A percentile compares a stretch with the other conserved stretches of the same genome.
Conservation (phyloP, 2,888 invertebrate genomes). For the Syrphus vitripennis region DNA sequence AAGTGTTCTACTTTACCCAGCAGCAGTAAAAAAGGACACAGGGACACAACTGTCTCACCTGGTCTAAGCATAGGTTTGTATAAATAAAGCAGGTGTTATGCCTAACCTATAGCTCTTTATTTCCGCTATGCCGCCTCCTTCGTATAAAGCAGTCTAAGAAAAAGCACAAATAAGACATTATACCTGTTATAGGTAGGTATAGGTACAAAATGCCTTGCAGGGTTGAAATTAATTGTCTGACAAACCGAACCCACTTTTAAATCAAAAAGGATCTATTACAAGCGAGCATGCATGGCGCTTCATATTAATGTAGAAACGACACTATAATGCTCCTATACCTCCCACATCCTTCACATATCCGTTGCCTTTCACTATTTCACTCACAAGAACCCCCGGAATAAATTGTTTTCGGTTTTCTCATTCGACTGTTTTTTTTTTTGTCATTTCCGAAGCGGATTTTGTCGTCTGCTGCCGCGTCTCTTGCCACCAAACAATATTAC, state of each 20-base stretch:
- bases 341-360: constrained; percentile 5
- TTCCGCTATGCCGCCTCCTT: neutral
- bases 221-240: constrained; percentile 66
- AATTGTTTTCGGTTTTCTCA: constrained; percentile 53
- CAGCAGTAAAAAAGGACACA: constrained; percentile 58
- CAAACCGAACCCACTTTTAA: constrained; percentile 63
- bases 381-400: constrained; percentile 24
- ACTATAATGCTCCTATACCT: neutral
- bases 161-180: constrained; percentile 5
- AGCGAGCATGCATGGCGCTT: constrained; percentile 13
- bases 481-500: too few relatives aligned
- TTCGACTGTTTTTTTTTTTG: constrained; percentile 54
- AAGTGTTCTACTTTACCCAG: constrained; percentile 40
- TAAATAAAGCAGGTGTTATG: constrained; percentile 43
- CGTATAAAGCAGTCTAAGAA: neutral
- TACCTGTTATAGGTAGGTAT: neutral
- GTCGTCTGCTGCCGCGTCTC: neutral
- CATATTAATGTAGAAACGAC: constrained; percentile 2
- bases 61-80: constrained; percentile 20
- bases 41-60: constrained; percentile 49
- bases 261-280: constrained; percentile 61
- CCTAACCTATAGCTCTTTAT: constrained; percentile 16
- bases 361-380: neutral
- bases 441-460: constrained; percentile 11
- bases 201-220: constrained; percentile 29